A percentile compares a stretch with the other conserved stretches of the same genome.
phyloP scores from a whole-genome alignment of 2,888 invertebrate species.

The Drosophila demipolita region DNA sequence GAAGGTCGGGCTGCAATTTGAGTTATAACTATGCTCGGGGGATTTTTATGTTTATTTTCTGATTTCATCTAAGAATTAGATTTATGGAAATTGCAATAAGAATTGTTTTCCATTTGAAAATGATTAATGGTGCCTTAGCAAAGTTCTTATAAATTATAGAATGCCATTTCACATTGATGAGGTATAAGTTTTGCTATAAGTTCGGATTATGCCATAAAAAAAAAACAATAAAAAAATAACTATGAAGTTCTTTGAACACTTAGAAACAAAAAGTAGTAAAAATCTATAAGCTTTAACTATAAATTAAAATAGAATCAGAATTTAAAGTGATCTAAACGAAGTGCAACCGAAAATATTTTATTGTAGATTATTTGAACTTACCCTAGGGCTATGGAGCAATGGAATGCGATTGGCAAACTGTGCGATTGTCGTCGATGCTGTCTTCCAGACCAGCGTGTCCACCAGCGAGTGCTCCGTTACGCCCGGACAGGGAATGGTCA shows the following conservation, averaged over 20 bases:
- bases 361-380: conserved; percentile 69
- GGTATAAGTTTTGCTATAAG: background rate
- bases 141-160: conserved; percentile 11
- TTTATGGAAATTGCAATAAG: conserved; percentile 13
- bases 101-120: conserved; percentile 7
- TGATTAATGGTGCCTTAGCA: background rate
- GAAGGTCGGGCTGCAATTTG: conserved; percentile 36
- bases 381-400: conserved; percentile 85
- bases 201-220: background rate
- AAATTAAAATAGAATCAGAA: background rate
- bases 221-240: background rate
- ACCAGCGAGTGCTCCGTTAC: conserved; percentile 89
- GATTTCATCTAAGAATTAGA: conserved; percentile 18
- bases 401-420: conserved; percentile 85
- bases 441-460: conserved; percentile 88
- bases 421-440: conserved; percentile 84
- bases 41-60: conserved; percentile 5
- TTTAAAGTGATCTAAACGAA: background rate
- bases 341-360: background rate
- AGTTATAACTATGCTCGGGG: conserved; percentile 25
- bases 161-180: background rate
- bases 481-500: conserved; percentile 89
- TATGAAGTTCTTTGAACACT: background rate
- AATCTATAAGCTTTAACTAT: background rate
- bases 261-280: background rate